phyloP scores from a whole-genome alignment of 2,797 vertebrate species.

The Pelochelys cantorii region DNA sequence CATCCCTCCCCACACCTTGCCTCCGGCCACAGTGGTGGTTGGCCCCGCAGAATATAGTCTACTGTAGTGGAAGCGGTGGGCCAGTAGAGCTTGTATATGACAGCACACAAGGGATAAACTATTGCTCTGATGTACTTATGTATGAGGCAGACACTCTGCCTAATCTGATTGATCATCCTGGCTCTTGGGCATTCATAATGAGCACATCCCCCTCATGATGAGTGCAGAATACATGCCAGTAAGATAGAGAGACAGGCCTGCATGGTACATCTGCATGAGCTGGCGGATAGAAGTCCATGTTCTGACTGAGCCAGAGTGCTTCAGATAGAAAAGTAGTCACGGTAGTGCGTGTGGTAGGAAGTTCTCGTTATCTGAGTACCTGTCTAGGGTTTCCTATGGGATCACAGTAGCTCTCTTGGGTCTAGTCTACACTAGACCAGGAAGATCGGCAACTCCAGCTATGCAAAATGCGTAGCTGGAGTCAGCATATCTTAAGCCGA shows the following conservation, averaged over 20 bases:
- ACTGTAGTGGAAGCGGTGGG: neutral
- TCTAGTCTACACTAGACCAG: too few relatives aligned
- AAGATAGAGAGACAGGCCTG: neutral
- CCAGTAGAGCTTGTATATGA: neutral
- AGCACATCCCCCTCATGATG: neutral
- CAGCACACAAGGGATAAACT: too few relatives aligned
- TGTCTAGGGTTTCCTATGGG: neutral
- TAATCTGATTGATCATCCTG: neutral
- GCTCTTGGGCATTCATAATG: neutral
- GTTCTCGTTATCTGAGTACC: neutral
- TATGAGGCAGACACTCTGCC: too few relatives aligned
- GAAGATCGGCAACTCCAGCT: too few relatives aligned
- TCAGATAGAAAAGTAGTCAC: neutral
- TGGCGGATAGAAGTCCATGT: neutral
- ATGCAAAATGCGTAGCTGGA: too few relatives aligned
- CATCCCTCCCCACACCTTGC: too few relatives aligned
- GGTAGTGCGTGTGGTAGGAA: neutral
- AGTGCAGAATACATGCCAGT: neutral
- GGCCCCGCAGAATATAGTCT: neutral
- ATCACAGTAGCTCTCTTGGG: neutral
- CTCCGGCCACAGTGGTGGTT: too few relatives aligned
- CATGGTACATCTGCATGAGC: neutral
- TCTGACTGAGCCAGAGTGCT: neutral
- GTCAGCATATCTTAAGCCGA: too few relatives aligned
- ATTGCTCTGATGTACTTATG: neutral